Conservation (phyloP, 2,113 vertebrate genomes). For the Ophiodon elongatus region DNA sequence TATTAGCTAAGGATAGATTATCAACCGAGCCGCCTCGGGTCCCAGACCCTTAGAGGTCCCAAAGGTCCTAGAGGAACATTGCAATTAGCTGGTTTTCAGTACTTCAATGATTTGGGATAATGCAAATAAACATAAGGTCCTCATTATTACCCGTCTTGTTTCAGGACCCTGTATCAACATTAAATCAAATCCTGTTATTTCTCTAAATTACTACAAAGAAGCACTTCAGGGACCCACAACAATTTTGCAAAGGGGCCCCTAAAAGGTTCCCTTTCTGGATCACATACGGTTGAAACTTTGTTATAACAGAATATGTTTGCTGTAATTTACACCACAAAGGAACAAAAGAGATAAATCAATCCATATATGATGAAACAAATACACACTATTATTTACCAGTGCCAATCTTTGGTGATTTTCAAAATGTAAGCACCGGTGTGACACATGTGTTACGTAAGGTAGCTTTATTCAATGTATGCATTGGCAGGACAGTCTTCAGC, state of each 20-base stretch:
- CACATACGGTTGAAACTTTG: not conserved
- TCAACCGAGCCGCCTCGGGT: not conserved
- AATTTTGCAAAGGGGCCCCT: not conserved
- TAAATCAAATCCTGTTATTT: not conserved
- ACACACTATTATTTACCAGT: not conserved
- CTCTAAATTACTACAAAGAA: not conserved
- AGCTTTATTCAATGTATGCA: conserved; percentile 14
- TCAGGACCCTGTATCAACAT: not conserved
- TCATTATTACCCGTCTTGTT: not conserved
- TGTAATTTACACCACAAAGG: not conserved
- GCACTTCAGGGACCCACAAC: not conserved
- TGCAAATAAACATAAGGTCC: too few relatives aligned
- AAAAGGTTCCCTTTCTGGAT: not conserved
- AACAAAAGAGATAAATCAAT: not conserved
- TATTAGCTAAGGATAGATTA: not conserved
- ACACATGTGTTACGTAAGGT: not conserved
- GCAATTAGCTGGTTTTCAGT: too few relatives aligned
- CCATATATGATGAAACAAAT: not conserved
- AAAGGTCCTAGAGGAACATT: too few relatives aligned
- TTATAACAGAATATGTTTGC: not conserved
- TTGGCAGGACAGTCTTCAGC: not conserved
- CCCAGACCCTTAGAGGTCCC: too few relatives aligned
- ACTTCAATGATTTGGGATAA: too few relatives aligned
- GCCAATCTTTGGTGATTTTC: not conserved
- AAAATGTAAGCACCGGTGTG: not conserved